These are phyloP conservation scores for Tachyglossus aculeatus DNA, from an alignment of 2,797 vertebrate species.

Conservation along the genomic window DNA sequence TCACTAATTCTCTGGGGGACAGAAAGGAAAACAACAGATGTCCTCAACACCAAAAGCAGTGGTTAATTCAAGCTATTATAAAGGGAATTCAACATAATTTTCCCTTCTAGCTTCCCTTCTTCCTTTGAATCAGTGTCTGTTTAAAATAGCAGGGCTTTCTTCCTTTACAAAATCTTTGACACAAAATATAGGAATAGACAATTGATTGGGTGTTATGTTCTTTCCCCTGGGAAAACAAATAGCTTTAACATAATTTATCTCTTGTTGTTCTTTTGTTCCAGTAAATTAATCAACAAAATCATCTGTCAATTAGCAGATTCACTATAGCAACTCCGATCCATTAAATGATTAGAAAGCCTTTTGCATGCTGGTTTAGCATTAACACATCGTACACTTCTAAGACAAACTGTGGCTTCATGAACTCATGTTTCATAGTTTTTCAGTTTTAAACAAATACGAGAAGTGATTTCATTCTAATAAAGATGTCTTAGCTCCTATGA, in stretches of 20 bases:
- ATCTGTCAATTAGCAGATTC: conserved; percentile 10
- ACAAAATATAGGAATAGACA: not conserved
- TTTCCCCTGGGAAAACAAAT: not conserved
- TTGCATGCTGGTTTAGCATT: not conserved
- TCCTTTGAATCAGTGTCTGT: not conserved
- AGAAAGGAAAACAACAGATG: conserved; percentile 30
- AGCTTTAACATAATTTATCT: conserved; percentile 20
- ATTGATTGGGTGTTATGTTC: not conserved
- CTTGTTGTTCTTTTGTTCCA: conserved; percentile 9
- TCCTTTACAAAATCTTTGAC: not conserved
- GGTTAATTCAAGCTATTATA: conserved; percentile 24
- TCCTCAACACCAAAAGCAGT: too few species aligned
- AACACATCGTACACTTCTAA: not conserved
- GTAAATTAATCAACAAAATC: conserved; percentile 26
- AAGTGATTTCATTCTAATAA: not conserved
- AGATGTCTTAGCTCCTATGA: too few species aligned
- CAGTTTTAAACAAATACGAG: not conserved
- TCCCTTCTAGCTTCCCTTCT: not conserved
- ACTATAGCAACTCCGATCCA: not conserved
- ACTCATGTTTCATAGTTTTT: not conserved
- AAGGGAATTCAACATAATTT: not conserved
- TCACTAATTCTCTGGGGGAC: conserved; percentile 21
- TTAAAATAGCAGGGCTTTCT: not conserved
- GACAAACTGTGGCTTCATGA: not conserved
- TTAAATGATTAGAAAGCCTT: not conserved